Base-by-base conservation (phyloP, 2,888 invertebrate genomes). In the Drosophila suboccidentalis region DNA sequence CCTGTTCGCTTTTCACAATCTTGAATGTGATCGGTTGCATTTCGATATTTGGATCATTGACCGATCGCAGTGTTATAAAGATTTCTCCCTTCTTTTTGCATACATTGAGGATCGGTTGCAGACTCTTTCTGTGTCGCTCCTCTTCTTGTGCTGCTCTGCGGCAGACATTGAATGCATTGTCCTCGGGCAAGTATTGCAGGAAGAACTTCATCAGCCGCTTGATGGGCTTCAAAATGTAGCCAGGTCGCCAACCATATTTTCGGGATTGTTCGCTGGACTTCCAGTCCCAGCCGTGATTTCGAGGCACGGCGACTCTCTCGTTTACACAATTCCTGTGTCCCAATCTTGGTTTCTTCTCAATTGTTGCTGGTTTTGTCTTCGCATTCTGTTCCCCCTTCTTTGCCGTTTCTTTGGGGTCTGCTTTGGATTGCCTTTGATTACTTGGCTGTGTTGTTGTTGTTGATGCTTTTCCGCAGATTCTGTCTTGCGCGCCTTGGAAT, bases 251-350 rank as follows among this genome's bases (percentile, higher is more conserved):
- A 13, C 92, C 92, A 6, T 80, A 59, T 2, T 88, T 77, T 13
- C 69, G 71, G 1, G 85, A 90, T 15, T 75, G 63, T 0, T 66
- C 70, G 19, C 89, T 78, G 1, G 76, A 62, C 36, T 78, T 94
- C 96, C 96, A 96, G 26, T 95, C 88, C 96, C 96, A 96, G 0
- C 96, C 96, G 95, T 95, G 95, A 43, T 93, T 90, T 0, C 93
- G 91, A 0, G 95, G 95, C 0, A 95, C 95, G 0, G 93, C 92
- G 19, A 92, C 85, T 4, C 93, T 91, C 80, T 92, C 87, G 58
- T 93, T 94, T 2, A 94, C 90, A 81, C 95, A 95, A 62, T 93
- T 86, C 67, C 94, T 94, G 80, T 95, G 95, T 0, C 95, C 94
- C 3, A 13, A 2, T 10, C n/a, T 22, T 1, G 34, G 6, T n/a